These are phyloP conservation scores for Hippocampus mohnikei DNA, from an alignment of 2,113 vertebrate genomes.

Conservation along the genomic window DNA sequence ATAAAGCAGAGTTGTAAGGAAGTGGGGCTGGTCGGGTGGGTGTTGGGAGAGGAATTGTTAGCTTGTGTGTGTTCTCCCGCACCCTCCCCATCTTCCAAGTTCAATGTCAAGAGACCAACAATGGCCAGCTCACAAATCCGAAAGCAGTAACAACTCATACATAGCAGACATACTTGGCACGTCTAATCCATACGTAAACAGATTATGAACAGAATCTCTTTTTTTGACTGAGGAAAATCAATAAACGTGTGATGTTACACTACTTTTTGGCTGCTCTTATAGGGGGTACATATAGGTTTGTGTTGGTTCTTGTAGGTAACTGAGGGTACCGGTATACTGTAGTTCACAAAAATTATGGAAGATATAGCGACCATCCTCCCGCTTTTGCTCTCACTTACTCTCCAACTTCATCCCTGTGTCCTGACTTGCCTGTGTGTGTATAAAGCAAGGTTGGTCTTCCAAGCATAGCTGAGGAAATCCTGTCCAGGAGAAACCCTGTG, in stretches of 20 bases:
- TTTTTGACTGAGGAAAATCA: constrained; percentile 3
- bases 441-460: constrained; percentile 45
- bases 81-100: constrained; percentile 59
- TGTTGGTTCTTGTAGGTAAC: constrained; percentile 47
- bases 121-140: constrained; percentile 64
- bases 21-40: constrained; percentile 51
- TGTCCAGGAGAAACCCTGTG: constrained; percentile 40
- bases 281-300: constrained; percentile 19
- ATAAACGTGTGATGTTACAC: constrained; percentile 9
- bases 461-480: constrained; percentile 56
- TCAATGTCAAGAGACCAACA: constrained; percentile 72
- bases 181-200: constrained; percentile 33
- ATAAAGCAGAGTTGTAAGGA: constrained; percentile 68
- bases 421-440: constrained; percentile 58
- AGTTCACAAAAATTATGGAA: constrained; percentile 33
- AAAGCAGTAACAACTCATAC: constrained; percentile 56
- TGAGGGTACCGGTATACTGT: constrained; percentile 6
- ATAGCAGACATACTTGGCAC: constrained; percentile 60
- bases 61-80: constrained; percentile 46
- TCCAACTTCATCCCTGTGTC: constrained; percentile 36
- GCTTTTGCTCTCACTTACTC: constrained; percentile 11
- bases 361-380: constrained; percentile 25
- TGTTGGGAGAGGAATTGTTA: constrained; percentile 43
- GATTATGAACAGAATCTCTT: constrained; percentile 38
- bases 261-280: constrained; percentile 22